Conservation (phyloP, 2,113 vertebrate species). For the Solea solea region DNA sequence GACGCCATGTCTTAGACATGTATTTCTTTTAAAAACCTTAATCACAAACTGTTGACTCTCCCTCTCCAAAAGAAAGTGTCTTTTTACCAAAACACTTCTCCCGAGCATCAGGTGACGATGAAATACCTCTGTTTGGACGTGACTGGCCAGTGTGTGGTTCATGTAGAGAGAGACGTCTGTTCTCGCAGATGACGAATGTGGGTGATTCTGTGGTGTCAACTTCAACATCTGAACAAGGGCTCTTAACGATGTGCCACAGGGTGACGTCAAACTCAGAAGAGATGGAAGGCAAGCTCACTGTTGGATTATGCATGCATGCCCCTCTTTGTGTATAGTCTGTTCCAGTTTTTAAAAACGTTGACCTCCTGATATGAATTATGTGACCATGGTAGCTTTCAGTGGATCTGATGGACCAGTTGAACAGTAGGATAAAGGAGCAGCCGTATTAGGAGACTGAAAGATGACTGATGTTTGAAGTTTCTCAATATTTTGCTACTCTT, state of each 20-base stretch:
- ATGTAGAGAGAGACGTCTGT: slow-evolving; percentile 21
- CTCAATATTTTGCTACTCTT: slow-evolving; percentile 34
- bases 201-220: slow-evolving; percentile 40
- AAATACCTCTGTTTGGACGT: slow-evolving; percentile 73
- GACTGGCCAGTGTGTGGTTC: slow-evolving; percentile 52
- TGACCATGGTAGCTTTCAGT: slow-evolving; percentile 66
- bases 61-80: slow-evolving; percentile 10
- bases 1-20: slow-evolving; percentile 40
- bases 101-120: slow-evolving; percentile 41
- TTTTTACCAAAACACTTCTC: slow-evolving; percentile 55
- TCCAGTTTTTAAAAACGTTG: slow-evolving; percentile 38
- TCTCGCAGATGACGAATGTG: slow-evolving; percentile 26
- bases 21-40: slow-evolving; percentile 7
- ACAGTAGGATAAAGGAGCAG: slow-evolving; percentile 65
- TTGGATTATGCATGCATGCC: slow-evolving; percentile 61
- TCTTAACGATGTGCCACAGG: slow-evolving; percentile 53
- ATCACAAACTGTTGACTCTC: slow-evolving; percentile 2
- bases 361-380: slow-evolving; percentile 51
- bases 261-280: slow-evolving; percentile 40
- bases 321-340: slow-evolving; percentile 49
- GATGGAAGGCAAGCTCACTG: slow-evolving; percentile 65
- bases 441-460: slow-evolving; percentile 41
- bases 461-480: slow-evolving; percentile 54
- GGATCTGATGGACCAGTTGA: slow-evolving; percentile 70
- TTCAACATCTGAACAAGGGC: slow-evolving; percentile 68